Base-by-base conservation (phyloP, 2,113 vertebrate species). In the Ctenomys sociabilis region DNA sequence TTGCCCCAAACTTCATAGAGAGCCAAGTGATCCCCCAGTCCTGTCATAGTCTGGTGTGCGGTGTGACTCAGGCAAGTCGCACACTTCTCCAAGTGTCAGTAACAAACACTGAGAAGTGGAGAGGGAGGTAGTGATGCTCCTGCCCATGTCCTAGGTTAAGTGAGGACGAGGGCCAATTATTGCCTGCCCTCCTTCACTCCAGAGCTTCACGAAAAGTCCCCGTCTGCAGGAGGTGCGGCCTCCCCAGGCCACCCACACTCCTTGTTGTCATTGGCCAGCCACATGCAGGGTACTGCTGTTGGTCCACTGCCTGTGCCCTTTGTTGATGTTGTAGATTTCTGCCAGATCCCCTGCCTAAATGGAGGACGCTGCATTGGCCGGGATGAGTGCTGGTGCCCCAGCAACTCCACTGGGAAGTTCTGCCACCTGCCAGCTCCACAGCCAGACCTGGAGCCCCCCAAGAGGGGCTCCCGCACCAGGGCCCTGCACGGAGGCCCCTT, bases 371-470 rank as follows among this genome's bases (percentile, higher is more conserved):
- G 99, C 1, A 97, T 99, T n/a, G 99, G 99, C 96, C 99, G 99
- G 95, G 99, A 99, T 0, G 99, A 99, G n/a, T 99, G 99, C 96
- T 98, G 99, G 97, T 99, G 99, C 77, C 99, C 99, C 0, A 97
- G 99, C 28, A 99, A 98, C 97, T 99, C 99, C 98, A 99, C 99
- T 0, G 99, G 99, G 8, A 99, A 99, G 97, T 99, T 99, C 98
- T 99, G 99, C 95, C 99, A 99, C 93, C 98, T 99, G 87, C 98
- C 99, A 0, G 52, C 82, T 89, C 97, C 96, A 0, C 92, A 97
- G 84, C 97, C 97, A 45, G 98, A 98, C 97, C 97, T 85, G 77
- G 98, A 97, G 66, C 90, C 97, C 90, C 95, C 85, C 73, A 97
- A 93, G 26, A 97, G 89, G 92, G 45, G 73, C 6, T 78, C 95